Conservation (phyloP, 2,113 vertebrate species). For the Actenoides lindsayi region DNA sequence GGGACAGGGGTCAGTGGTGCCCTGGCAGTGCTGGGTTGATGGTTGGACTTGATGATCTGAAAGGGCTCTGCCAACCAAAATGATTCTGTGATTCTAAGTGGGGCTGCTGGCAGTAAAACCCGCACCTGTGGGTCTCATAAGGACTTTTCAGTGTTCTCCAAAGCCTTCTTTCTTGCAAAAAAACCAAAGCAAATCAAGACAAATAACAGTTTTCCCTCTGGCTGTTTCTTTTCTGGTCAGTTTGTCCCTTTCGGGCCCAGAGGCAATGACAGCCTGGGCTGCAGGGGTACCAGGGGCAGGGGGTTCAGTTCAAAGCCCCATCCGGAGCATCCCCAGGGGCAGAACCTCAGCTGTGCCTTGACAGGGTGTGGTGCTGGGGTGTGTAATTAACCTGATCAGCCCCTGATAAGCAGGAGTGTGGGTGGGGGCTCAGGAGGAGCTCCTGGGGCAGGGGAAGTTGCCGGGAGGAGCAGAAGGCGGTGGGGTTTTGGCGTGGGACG, state of each 20-base stretch:
- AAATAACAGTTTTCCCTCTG: accelerated
- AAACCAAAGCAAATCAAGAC: no score
- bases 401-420: background rate
- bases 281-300: no score
- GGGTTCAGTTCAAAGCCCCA: no score
- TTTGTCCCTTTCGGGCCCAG: background rate
- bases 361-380: background rate
- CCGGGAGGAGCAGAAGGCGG: background rate
- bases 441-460: background rate
- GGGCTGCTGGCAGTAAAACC: no score
- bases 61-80: background rate
- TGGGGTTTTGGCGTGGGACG: accelerated
- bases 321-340: background rate
- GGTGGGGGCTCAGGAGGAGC: accelerated
- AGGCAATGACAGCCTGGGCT: accelerated
- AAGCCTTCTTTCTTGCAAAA: background rate
- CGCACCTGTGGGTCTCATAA: accelerated
- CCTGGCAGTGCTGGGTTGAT: no score
- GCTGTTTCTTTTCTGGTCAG: accelerated
- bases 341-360: background rate
- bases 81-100: accelerated
- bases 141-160: accelerated
- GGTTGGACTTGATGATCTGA: no score
- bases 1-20: no score
- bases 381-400: background rate